Evolutionary conservation across 2,113 vertebrate genomes (phyloP).

Genomic region (Lophotis ruficrista): DNA sequence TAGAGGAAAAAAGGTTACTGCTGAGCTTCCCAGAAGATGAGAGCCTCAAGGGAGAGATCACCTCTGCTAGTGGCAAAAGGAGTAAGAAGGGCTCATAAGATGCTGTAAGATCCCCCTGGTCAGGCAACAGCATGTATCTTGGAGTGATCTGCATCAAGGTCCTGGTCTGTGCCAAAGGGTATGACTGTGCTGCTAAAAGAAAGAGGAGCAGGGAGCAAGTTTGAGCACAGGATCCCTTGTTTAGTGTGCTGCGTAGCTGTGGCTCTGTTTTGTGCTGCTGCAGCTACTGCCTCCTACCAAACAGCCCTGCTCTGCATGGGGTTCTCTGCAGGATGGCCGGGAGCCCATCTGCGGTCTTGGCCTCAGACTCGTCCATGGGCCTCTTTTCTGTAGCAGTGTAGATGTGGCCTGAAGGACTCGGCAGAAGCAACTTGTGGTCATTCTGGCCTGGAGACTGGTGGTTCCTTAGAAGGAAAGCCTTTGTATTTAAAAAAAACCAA

Average conservation of each 20-base stretch:
- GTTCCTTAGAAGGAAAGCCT: neutral
- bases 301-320: neutral
- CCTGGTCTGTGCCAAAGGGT: neutral
- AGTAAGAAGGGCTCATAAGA: neutral
- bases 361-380: neutral
- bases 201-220: neutral
- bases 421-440: neutral
- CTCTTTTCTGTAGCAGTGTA: neutral
- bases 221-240: neutral
- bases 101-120: neutral
- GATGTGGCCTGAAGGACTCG: neutral
- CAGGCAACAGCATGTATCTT: rapidly evolving
- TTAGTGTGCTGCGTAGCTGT: neutral
- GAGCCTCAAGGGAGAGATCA: neutral
- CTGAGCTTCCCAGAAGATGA: neutral
- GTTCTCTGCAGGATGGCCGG: neutral
- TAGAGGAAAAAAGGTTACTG: neutral
- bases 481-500: neutral
- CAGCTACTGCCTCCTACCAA: neutral
- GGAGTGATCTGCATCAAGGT: neutral
- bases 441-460: neutral
- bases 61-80: neutral
- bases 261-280: neutral
- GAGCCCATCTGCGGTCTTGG: neutral
- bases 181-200: neutral